phyloP scores from a whole-genome alignment of 2,888 invertebrate genomes.

The Tricholauxania praeusta region DNA sequence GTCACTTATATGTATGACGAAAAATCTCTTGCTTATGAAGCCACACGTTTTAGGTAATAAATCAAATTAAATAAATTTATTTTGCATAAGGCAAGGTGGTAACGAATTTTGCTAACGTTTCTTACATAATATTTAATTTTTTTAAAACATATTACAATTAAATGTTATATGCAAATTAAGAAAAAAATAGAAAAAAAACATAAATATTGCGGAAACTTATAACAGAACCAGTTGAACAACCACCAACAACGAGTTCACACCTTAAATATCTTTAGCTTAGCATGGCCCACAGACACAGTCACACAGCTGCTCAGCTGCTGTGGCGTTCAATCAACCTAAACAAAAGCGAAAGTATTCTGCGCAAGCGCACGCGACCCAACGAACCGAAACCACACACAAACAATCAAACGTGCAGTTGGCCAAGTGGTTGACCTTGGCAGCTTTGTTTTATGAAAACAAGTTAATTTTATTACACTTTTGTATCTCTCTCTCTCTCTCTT shows the following conservation, averaged over 20 bases:
- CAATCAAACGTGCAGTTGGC: slow-evolving; percentile 8
- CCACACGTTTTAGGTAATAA: too few relatives aligned
- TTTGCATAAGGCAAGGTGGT: too few relatives aligned
- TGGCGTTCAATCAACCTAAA: neutral
- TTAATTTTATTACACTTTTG: neutral
- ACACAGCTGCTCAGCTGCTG: neutral
- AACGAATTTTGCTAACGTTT: too few relatives aligned
- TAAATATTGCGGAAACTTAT: slow-evolving; percentile 7
- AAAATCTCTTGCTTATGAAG: too few relatives aligned
- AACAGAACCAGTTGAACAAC: slow-evolving; percentile 22
- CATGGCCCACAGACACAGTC: neutral
- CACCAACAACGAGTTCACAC: slow-evolving; percentile 1
- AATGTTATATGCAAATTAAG: slow-evolving; percentile 17
- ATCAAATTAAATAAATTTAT: neutral
- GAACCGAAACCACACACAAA: neutral
- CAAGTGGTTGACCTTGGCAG: slow-evolving; percentile 16
- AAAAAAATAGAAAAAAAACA: slow-evolving; percentile 11
- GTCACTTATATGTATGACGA: too few relatives aligned
- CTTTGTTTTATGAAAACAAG: neutral
- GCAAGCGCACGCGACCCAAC: slow-evolving; percentile 20
- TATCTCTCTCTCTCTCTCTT: slow-evolving; percentile 39
- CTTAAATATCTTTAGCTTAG: neutral
- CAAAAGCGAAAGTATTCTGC: slow-evolving; percentile 33
- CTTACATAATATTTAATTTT: too few relatives aligned
- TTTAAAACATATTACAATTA: neutral